Conservation (phyloP, 2,113 vertebrate genomes). For the Notothenia coriiceps region DNA sequence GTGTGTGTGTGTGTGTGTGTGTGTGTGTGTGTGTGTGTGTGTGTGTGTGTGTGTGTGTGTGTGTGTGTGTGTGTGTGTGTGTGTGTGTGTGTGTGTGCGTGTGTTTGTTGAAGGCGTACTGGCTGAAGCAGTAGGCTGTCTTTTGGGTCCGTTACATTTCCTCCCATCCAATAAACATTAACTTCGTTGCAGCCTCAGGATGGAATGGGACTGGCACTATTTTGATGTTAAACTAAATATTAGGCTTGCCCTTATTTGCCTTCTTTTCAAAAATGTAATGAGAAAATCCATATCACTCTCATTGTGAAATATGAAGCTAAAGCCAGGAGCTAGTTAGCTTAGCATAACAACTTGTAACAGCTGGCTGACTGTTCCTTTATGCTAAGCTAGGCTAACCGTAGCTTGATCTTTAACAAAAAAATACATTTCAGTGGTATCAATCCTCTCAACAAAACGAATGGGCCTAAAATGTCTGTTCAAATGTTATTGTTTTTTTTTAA, state of each 20-base stretch:
- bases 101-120: slow-evolving; percentile 55
- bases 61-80: background rate
- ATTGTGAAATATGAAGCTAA: background rate
- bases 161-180: slow-evolving; percentile 79
- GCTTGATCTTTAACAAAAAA: too few relatives aligned
- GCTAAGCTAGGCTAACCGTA: too few relatives aligned
- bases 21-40: background rate
- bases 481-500: background rate
- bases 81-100: slow-evolving; percentile 2
- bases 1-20: too few relatives aligned
- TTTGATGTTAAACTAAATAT: background rate
- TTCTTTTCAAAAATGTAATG: background rate
- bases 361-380: too few relatives aligned
- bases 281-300: background rate
- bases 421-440: too few relatives aligned
- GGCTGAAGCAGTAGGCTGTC: slow-evolving; percentile 31
- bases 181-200: slow-evolving; percentile 28
- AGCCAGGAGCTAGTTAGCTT: too few relatives aligned
- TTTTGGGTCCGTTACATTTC: slow-evolving; percentile 80
- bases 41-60: slow-evolving; percentile 18
- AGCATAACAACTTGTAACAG: too few relatives aligned
- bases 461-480: background rate
- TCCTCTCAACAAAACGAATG: too few relatives aligned
- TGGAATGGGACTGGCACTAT: too few relatives aligned
- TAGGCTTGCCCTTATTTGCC: background rate